These are phyloP conservation scores for Saccopteryx leptura DNA, from an alignment of 2,113 vertebrate species.

Conservation along the genomic window DNA sequence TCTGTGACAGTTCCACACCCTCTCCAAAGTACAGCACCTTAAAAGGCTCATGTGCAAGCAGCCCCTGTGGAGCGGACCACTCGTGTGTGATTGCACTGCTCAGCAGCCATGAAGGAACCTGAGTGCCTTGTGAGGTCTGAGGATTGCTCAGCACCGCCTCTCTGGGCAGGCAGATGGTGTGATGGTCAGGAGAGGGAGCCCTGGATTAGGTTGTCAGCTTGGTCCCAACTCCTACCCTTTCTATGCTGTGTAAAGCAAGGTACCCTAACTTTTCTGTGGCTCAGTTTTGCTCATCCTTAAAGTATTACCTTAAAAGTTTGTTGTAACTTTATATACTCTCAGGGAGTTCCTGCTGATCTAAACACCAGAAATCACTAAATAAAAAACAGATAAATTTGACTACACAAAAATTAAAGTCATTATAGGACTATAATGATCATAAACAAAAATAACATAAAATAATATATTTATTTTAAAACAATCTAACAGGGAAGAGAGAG, in stretches of 20 bases:
- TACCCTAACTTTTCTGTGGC: background rate
- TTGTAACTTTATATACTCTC: background rate
- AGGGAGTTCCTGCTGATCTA: background rate
- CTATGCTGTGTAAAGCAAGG: background rate
- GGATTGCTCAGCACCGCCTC: background rate
- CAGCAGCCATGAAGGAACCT: background rate
- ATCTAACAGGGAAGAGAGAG: background rate
- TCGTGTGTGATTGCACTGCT: background rate
- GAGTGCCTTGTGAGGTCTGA: background rate
- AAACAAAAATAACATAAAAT: slow-evolving; percentile 16
- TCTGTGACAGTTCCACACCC: background rate
- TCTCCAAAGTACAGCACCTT: background rate
- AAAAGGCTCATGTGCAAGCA: background rate
- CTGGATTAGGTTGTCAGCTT: background rate
- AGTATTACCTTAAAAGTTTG: background rate
- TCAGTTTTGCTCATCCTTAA: background rate
- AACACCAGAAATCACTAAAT: slow-evolving; percentile 45
- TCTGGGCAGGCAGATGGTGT: background rate
- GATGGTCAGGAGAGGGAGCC: background rate
- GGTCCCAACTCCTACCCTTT: background rate
- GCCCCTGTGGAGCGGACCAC: background rate
- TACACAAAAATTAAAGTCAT: slow-evolving; percentile 49
- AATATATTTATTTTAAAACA: slow-evolving; percentile 49
- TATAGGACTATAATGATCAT: background rate
- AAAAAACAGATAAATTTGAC: slow-evolving; percentile 22